Conservation (phyloP, 2,113 vertebrate genomes). For the Phasianus colchicus region DNA sequence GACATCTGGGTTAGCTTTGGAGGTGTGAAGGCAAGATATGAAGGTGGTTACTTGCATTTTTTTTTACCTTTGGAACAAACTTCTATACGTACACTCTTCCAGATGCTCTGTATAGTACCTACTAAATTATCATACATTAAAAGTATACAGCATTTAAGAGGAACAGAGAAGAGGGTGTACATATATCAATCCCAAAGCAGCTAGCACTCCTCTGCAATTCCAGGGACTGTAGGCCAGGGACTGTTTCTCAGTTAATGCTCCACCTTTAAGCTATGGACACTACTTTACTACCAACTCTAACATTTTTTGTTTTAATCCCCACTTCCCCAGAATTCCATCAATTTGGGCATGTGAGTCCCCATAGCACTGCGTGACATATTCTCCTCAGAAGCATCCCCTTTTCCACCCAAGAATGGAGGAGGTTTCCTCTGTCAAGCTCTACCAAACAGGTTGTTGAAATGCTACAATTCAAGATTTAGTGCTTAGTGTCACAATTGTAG, state of each 20-base stretch:
- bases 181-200: not conserved
- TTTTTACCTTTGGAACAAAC: not conserved
- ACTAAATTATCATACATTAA: not conserved
- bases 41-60: not conserved
- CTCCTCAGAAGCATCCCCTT: not conserved
- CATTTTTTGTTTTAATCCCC: not conserved
- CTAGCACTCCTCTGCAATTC: not conserved
- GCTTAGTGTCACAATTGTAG: not conserved
- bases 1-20: not conserved
- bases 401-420: not conserved
- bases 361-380: accelerated
- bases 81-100: not conserved
- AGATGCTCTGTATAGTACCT: not conserved
- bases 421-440: not conserved
- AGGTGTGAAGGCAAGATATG: not conserved
- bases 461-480: not conserved
- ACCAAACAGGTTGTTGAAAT: not conserved
- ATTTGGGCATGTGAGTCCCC: not conserved
- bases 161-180: not conserved
- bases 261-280: not conserved
- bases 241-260: not conserved
- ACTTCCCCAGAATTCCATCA: not conserved
- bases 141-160: not conserved
- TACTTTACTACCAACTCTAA: not conserved
- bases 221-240: not conserved